Evolutionary conservation across 2,113 vertebrate genomes (phyloP).

Genomic region (Sigmodon hispidus): DNA sequence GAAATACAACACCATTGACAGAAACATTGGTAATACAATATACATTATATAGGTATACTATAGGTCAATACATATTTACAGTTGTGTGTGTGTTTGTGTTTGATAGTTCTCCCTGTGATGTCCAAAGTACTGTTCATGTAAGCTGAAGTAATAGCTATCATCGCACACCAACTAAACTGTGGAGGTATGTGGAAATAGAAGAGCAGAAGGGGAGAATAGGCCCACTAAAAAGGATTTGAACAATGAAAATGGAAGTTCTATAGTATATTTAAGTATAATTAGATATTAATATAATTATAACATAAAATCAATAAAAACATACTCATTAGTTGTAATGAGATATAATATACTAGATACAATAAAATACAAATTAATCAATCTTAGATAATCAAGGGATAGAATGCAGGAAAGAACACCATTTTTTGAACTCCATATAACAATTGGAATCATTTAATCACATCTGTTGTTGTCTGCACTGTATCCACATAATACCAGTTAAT

Average conservation of each 20-base stretch:
- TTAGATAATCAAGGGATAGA: background rate
- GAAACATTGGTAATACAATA: background rate
- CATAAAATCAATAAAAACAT: background rate
- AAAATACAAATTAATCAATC: background rate
- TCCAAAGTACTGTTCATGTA: background rate
- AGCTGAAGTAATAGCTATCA: background rate
- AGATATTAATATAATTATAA: background rate
- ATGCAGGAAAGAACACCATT: background rate
- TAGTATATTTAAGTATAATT: background rate
- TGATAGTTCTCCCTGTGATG: background rate
- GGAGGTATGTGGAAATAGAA: background rate
- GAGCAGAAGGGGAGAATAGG: background rate
- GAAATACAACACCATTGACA: background rate
- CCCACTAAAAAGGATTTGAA: background rate
- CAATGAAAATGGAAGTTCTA: background rate
- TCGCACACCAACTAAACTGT: too few species aligned
- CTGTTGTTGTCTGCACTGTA: too few species aligned
- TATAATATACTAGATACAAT: background rate
- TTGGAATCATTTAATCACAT: background rate
- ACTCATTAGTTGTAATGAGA: background rate
- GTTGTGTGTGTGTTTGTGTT: background rate
- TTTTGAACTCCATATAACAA: background rate
- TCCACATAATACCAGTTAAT: background rate
- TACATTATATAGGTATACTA: background rate
- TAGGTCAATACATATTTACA: background rate